A percentile compares a stretch with the other conserved stretches of the same genome.
phyloP scores from a whole-genome alignment of 2,797 vertebrate species.

The Sternotherus odoratus region DNA sequence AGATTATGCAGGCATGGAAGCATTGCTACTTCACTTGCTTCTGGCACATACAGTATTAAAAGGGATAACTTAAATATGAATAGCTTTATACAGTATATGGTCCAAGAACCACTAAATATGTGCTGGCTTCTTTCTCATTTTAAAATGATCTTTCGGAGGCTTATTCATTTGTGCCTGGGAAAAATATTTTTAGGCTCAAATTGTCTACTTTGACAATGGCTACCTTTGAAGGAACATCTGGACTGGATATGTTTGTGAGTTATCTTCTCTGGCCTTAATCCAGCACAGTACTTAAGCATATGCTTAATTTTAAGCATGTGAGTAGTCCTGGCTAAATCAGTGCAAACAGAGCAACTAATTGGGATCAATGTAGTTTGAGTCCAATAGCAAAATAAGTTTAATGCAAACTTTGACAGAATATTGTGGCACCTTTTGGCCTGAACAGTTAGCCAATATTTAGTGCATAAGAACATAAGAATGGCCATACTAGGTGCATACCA shows the following conservation, averaged over 20 bases:
- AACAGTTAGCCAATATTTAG: background rate
- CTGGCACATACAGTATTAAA: constrained; percentile 53
- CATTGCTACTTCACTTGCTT: constrained; percentile 41
- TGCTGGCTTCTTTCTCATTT: constrained; percentile 8
- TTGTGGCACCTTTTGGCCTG: background rate
- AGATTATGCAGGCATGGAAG: background rate
- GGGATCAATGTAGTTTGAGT: background rate
- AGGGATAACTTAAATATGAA: constrained; percentile 59
- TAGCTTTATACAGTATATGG: constrained; percentile 38
- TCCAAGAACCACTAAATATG: constrained; percentile 3
- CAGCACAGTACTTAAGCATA: background rate
- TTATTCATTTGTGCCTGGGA: constrained; percentile 5
- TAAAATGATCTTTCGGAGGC: background rate
- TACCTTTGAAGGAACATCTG: constrained; percentile 24
- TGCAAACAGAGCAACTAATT: background rate
- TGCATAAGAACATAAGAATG: background rate
- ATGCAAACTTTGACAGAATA: background rate
- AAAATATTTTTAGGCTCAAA: constrained; percentile 38
- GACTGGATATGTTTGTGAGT: background rate
- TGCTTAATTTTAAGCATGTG: constrained; percentile 29
- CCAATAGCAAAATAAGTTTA: background rate
- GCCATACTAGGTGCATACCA: background rate
- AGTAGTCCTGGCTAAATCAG: background rate
- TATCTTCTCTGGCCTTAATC: background rate
- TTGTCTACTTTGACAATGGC: constrained; percentile 47